These are phyloP conservation scores for Calliphora vomitoria DNA, from an alignment of 2,888 invertebrate species.

Conservation along the genomic window DNA sequence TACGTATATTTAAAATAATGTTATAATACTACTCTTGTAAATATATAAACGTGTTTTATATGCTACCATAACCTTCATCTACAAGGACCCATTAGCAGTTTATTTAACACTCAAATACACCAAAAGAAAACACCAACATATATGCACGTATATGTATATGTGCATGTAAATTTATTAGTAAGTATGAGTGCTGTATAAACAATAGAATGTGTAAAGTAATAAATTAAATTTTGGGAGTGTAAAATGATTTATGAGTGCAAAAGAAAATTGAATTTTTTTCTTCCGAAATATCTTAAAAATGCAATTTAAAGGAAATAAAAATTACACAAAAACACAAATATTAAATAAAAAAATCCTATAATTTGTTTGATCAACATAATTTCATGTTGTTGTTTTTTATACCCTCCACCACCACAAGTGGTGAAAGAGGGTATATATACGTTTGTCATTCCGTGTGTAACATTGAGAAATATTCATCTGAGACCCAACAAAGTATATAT, in stretches of 20 bases:
- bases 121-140: background rate
- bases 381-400: slow-evolving; percentile 9
- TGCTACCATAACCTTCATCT: background rate
- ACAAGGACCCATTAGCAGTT: slow-evolving; percentile 4
- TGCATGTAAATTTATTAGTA: slow-evolving; percentile 14
- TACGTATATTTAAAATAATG: no score
- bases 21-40: background rate
- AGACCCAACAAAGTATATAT: no score
- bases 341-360: background rate
- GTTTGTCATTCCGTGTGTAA: no score
- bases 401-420: no score
- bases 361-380: background rate
- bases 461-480: no score
- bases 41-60: background rate
- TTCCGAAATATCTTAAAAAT: background rate
- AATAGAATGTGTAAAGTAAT: slow-evolving; percentile 20
- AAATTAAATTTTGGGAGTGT: slow-evolving; percentile 26
- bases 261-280: slow-evolving; percentile 33
- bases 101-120: background rate
- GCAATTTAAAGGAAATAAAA: slow-evolving; percentile 6
- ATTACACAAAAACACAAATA: background rate
- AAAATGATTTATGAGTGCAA: slow-evolving; percentile 48
- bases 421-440: no score
- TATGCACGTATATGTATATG: background rate
- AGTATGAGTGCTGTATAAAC: slow-evolving; percentile 3